A percentile compares a stretch with the other conserved stretches of the same genome.
Conservation (phyloP, 2,888 invertebrate genomes). For the Actias luna region DNA sequence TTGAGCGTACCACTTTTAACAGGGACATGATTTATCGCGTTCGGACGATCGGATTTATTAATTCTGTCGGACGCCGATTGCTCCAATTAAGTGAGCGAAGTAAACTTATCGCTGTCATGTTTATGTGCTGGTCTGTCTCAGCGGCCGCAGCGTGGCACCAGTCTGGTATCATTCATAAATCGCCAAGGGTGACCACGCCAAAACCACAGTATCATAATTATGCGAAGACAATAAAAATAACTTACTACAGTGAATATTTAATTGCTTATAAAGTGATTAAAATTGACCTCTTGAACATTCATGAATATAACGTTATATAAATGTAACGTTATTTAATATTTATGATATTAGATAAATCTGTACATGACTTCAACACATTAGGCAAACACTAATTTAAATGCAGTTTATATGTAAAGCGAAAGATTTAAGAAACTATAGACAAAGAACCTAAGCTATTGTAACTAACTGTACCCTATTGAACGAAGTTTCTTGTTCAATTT, state of each 20-base stretch:
- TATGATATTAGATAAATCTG: too few species aligned
- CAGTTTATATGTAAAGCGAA: neutral
- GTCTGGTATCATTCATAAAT: constrained; percentile 48
- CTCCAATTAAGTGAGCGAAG: constrained; percentile 72
- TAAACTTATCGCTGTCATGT: constrained; percentile 66
- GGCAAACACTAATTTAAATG: neutral
- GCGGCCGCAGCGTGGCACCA: constrained; percentile 39
- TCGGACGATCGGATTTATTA: constrained; percentile 69
- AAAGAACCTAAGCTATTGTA: too few species aligned
- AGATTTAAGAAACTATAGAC: neutral
- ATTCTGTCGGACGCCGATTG: constrained; percentile 70
- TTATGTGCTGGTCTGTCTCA: constrained; percentile 49
- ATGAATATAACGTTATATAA: neutral
- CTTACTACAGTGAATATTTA: too few species aligned
- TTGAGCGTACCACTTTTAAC: constrained; percentile 22
- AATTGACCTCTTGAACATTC: neutral
- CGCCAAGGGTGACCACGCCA: neutral
- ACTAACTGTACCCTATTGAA: too few species aligned
- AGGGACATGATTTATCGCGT: constrained; percentile 56
- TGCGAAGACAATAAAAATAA: neutral
- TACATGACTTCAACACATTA: too few species aligned
- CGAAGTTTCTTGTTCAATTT: too few species aligned
- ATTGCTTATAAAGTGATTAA: neutral
- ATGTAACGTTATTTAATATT: too few species aligned
- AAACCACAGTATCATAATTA: neutral